A percentile compares a stretch with the other conserved stretches of the same genome.
Evolutionary conservation across 2,888 invertebrate genomes (phyloP).

Genomic region (Harpalus rubripes): DNA sequence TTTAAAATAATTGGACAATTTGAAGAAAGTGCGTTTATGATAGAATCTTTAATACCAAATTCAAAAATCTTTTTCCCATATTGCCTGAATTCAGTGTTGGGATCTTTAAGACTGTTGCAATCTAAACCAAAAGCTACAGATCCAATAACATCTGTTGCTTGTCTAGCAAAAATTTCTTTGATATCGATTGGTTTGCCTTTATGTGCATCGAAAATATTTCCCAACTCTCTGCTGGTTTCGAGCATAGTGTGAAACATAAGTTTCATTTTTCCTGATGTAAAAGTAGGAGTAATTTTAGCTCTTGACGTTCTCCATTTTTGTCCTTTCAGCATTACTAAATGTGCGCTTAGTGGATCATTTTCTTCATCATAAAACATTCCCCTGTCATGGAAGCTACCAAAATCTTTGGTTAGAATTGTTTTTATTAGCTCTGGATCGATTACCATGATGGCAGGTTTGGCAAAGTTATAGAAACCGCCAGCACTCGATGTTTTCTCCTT

Average conservation of each 20-base stretch:
- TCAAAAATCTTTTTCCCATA: slow-evolving; percentile 73
- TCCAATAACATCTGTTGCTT: slow-evolving; percentile 81
- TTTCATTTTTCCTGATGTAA: slow-evolving; percentile 83
- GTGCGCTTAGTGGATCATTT: slow-evolving; percentile 80
- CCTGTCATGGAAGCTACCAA: slow-evolving; percentile 81
- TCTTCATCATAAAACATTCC: slow-evolving; percentile 80
- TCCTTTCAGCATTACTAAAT: slow-evolving; percentile 80
- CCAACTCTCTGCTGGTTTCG: slow-evolving; percentile 78
- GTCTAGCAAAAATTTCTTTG: slow-evolving; percentile 76
- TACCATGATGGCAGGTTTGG: slow-evolving; percentile 68
- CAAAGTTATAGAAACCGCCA: slow-evolving; percentile 70
- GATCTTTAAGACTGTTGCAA: slow-evolving; percentile 79
- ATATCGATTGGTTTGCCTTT: slow-evolving; percentile 71
- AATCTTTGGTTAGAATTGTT: slow-evolving; percentile 80
- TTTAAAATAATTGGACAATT: slow-evolving; percentile 29
- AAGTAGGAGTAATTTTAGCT: slow-evolving; percentile 82
- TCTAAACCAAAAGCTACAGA: slow-evolving; percentile 81
- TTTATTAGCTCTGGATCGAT: slow-evolving; percentile 71
- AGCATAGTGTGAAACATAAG: slow-evolving; percentile 81
- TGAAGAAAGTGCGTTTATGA: background rate
- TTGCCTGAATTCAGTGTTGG: slow-evolving; percentile 73
- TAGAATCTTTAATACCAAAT: background rate
- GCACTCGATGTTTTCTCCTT: slow-evolving; percentile 68
- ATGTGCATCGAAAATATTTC: slow-evolving; percentile 75
- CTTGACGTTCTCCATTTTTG: slow-evolving; percentile 82